Percentiles rank a stretch among this genome's conserved stretches.
Conservation (phyloP, 2,888 invertebrate species). For the Scelioninae gen. 2 region DNA sequence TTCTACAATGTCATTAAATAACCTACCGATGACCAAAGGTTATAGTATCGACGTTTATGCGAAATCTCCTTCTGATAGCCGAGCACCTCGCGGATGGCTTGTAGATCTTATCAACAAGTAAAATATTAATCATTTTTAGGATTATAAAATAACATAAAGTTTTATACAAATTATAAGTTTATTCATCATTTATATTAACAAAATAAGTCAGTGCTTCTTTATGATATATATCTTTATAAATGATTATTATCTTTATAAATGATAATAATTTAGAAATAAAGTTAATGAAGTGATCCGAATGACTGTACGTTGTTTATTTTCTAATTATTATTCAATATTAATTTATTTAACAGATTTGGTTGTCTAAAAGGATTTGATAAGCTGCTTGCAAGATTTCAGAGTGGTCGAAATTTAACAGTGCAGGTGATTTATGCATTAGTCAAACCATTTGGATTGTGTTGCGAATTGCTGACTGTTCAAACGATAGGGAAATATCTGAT, state of each 20-base stretch:
- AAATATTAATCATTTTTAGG: too few species aligned
- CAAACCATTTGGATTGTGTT: conserved; percentile 93
- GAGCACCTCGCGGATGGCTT: conserved; percentile 95
- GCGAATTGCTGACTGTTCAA: conserved; percentile 91
- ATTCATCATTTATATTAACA: too few species aligned
- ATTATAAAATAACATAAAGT: too few species aligned
- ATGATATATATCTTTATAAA: too few species aligned
- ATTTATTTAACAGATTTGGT: conserved; percentile 82
- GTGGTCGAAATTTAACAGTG: conserved; percentile 83
- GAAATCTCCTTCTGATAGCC: conserved; percentile 85
- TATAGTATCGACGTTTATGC: conserved; percentile 86
- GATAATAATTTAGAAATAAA: too few species aligned
- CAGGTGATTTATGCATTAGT: conserved; percentile 88
- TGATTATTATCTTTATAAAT: too few species aligned
- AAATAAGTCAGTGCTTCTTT: too few species aligned
- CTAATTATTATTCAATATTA: conserved; percentile 12
- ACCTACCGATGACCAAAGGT: conserved; percentile 75
- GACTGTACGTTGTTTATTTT: too few species aligned
- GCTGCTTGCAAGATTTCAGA: conserved; percentile 88
- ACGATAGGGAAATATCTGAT: conserved; percentile 95
- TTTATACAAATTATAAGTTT: too few species aligned
- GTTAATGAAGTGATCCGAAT: too few species aligned
- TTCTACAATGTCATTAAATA: conserved; percentile 63
- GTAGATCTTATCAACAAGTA: conserved; percentile 94
- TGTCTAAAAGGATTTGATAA: conserved; percentile 92